These are phyloP conservation scores for Oryctes rhinoceros DNA, from an alignment of 1,140 invertebrate species.

Conservation along the genomic window DNA sequence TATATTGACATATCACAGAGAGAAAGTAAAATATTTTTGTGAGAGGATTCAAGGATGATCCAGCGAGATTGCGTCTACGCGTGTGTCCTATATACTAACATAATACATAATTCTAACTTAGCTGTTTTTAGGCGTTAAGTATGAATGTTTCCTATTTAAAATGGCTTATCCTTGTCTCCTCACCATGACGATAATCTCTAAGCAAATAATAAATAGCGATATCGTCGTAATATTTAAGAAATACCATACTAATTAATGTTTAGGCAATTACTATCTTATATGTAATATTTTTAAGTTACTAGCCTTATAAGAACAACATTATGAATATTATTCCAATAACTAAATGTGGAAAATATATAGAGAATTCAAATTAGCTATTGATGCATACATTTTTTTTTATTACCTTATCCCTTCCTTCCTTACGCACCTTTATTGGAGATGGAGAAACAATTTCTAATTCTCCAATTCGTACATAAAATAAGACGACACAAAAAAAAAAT, in stretches of 20 bases:
- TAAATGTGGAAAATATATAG: slow-evolving; percentile 37
- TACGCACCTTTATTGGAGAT: no score
- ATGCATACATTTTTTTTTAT: background rate
- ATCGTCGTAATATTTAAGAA: slow-evolving; percentile 40
- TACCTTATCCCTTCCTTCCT: background rate
- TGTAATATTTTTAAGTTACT: slow-evolving; percentile 35
- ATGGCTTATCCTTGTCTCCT: slow-evolving; percentile 58
- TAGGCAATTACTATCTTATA: slow-evolving; percentile 43
- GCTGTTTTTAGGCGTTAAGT: slow-evolving; percentile 33
- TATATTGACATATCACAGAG: background rate
- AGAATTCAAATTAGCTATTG: slow-evolving; percentile 22
- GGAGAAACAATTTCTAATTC: no score
- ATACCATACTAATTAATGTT: slow-evolving; percentile 42
- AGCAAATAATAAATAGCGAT: background rate
- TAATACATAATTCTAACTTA: slow-evolving; percentile 10
- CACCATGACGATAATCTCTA: slow-evolving; percentile 42
- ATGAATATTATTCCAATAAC: slow-evolving; percentile 32
- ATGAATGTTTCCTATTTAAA: slow-evolving; percentile 51
- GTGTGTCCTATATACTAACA: slow-evolving; percentile 42
- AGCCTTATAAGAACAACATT: slow-evolving; percentile 29
- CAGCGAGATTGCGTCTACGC: slow-evolving; percentile 46
- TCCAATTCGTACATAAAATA: no score
- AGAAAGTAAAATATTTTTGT: slow-evolving; percentile 13
- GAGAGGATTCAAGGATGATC: slow-evolving; percentile 58
- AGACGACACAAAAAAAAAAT: no score